Percentiles rank a stretch among this genome's conserved stretches.
phyloP scores from a whole-genome alignment of 2,113 vertebrate species.

The Polypterus senegalus region DNA sequence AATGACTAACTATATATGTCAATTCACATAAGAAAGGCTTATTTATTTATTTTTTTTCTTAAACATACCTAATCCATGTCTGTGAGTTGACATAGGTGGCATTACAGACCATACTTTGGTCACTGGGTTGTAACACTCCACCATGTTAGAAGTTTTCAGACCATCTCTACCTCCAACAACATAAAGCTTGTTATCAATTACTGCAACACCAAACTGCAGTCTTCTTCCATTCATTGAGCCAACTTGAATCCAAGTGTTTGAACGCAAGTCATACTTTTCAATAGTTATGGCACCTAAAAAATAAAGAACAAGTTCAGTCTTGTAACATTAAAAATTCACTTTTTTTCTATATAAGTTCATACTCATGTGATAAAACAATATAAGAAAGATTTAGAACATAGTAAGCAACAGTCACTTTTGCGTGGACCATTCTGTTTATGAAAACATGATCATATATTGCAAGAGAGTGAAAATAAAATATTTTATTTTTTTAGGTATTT shows the following conservation, averaged over 20 bases:
- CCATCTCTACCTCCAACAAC: conserved; percentile 89
- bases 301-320: background rate
- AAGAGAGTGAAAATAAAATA: too few relatives aligned
- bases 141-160: conserved; percentile 87
- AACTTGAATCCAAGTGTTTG: conserved; percentile 81
- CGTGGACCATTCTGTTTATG: too few relatives aligned
- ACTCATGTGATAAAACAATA: too few relatives aligned
- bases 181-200: conserved; percentile 89
- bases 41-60: background rate
- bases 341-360: background rate
- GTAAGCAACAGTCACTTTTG: too few relatives aligned
- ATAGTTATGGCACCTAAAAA: conserved; percentile 78
- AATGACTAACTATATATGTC: background rate
- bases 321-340: background rate
- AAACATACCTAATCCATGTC: conserved; percentile 78
- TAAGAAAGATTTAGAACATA: too few relatives aligned
- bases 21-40: background rate
- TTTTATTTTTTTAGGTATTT: too few relatives aligned
- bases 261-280: conserved; percentile 88
- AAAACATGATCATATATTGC: too few relatives aligned
- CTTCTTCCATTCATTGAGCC: conserved; percentile 79
- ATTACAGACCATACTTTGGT: conserved; percentile 83
- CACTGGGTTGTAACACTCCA: conserved; percentile 85
- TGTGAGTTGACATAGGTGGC: conserved; percentile 95
- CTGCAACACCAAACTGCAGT: conserved; percentile 88